Evolutionary conservation across 2,113 vertebrate genomes (phyloP).

Genomic region (Pyrgilauda ruficollis): DNA sequence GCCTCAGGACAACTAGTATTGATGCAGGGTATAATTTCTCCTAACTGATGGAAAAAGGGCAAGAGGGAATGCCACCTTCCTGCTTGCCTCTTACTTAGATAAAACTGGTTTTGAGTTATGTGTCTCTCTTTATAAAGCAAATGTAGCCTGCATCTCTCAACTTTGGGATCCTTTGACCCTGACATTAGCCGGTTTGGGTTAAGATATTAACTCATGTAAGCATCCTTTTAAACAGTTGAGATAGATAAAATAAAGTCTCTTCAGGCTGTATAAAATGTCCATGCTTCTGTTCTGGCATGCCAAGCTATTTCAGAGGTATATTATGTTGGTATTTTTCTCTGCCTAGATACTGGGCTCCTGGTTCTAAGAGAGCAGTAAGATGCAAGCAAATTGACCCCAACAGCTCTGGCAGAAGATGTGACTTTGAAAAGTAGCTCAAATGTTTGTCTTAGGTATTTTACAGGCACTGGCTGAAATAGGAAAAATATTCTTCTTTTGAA

Average conservation of each 20-base stretch:
- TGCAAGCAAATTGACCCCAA: fast-evolving
- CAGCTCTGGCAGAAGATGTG: not conserved
- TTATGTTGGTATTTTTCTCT: not conserved
- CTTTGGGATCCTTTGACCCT: not conserved
- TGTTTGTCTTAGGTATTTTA: not conserved
- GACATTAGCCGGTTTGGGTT: not conserved
- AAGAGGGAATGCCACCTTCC: fast-evolving
- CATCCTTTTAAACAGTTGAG: not conserved
- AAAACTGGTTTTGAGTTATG: not conserved
- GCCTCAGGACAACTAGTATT: not conserved
- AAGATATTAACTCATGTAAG: not conserved
- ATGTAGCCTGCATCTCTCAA: not conserved
- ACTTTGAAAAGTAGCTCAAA: not conserved
- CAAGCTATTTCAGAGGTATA: not conserved
- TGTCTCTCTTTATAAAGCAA: not conserved
- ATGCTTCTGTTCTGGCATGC: not conserved
- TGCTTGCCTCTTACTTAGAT: not conserved
- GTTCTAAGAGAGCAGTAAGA: not conserved
- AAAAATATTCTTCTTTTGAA: not conserved
- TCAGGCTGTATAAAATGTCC: not conserved
- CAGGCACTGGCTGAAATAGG: not conserved
- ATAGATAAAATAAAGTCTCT: not conserved
- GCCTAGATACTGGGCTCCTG: fast-evolving
- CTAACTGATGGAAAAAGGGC: not conserved
- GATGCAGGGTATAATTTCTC: not conserved